Evolutionary conservation across 35 echinoderm and acorn worm species (phyloP), one percentile per base, ranked within the genome.

Genomic region (Apostichopus parvimensis): DNA sequence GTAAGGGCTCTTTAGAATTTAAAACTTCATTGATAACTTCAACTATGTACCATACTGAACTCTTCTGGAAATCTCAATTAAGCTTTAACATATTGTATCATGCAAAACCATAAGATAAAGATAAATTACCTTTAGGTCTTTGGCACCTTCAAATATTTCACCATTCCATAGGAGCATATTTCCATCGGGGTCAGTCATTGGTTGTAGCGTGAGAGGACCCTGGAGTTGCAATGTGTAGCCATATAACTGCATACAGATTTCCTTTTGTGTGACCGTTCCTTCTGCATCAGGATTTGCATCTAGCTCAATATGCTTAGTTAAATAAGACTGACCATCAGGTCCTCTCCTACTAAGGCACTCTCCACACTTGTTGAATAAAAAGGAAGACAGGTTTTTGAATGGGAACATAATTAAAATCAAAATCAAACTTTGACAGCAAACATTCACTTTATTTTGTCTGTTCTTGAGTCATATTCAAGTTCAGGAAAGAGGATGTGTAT

Each of bases 141-240:
- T 91, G 18, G 57, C 89, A 7, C 96, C 96, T 76, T 23, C 96
- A 95, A 98, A 98, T 76, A 98, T 95, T 86, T 98, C 96, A 21
- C 94, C 96, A 94, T 98, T 98, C 96, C 96, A 98, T 66, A 98
- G 28, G 13, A 98, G 72, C 53, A 95, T 80, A 87, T 98, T 95
- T 25, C 94, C 92, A 26, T 86, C 7, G 10, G 57, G 22, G 87
- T 98, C 92, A 17, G 64, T 22, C 17, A 94, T 56, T 4, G 96
- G 96, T 65, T 98, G 96, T 56, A 90, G 26, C 10, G 96, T 98
- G 9, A 94, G 77, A 9, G 78, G 78, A 11, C 96, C 96, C 86
- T 94, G 90, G 8, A 94, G 94, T 45, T 94, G 96, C 9, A 98
- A 60, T 17, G 89, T 91, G 89, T 78, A 57, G 71, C 89, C 89